Evolutionary conservation across 2,797 vertebrate genomes (phyloP), one percentile per base, ranked within the genome.

Genomic region (Florisuga fusca): DNA sequence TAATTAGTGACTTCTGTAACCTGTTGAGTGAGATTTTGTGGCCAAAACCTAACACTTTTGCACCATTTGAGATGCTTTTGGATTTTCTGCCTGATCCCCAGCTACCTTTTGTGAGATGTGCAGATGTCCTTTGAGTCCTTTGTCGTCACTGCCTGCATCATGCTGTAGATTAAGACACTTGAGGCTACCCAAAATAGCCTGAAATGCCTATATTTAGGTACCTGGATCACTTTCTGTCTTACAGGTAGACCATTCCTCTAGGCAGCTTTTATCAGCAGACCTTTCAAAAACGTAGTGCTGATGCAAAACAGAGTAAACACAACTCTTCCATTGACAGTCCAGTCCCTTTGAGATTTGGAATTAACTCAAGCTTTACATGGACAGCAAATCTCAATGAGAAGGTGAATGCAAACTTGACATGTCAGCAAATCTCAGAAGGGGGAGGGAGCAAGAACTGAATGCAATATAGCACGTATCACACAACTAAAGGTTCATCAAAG

Each of bases 301-400:
- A 81, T 62, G 69, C 2, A 3, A 94, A 87, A 91, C 76, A 51
- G 67, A 89, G 26, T 80, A 83, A 81, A 89, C 23, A 33, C 41
- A 88, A 21, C 57, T 62, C 59, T 84, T 93, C 57, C 54, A 85
- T 46, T 66, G 84, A 95, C 58, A 68, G 73, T 76, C 63, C 58
- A 68, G 69, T 76, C 63, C 84, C 71, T 97, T 87, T 90, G 92
- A 93, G 93, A 96, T 95, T 96, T 81, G 73, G 66, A 90, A 82
- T 86, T 87, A 51, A 75, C 78, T 94, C 51, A 83, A 93, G 53
- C 61, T 74, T 90, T 61, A 57, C 5, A 3, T 25, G 80, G 79
- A 73, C 13, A 72, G 87, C 29, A 95, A 91, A 94, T 93, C 91
- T 93, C 92, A 95, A 82, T 2, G 72, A 69, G 87, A 80, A 80